A percentile compares a stretch with the other conserved stretches of the same genome.
These are phyloP conservation scores for Lasioglossum marginatum DNA, from an alignment of 2,888 invertebrate species.

Conservation along the genomic window DNA sequence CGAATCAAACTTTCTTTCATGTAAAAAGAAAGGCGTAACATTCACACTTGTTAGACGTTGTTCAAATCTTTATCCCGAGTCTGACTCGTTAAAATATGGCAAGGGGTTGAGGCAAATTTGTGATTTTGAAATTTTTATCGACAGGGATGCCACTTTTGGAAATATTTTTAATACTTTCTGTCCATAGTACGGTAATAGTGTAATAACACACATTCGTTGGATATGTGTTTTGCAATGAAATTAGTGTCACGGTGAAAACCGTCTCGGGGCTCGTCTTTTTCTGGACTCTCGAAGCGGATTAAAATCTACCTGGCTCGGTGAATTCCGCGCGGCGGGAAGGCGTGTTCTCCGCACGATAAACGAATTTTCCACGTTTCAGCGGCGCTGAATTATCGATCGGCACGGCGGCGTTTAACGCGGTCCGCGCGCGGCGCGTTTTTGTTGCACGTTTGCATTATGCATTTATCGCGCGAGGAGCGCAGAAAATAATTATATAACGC, in stretches of 20 bases:
- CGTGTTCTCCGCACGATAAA: conserved; percentile 28
- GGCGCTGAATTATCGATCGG: conserved; percentile 42
- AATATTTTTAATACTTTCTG: too few relatives aligned
- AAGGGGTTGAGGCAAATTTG: too few relatives aligned
- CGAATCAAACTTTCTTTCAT: too few relatives aligned
- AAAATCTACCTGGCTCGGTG: neutral
- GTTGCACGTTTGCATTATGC: conserved; percentile 38
- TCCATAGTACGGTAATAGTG: too few relatives aligned
- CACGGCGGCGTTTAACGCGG: conserved; percentile 24
- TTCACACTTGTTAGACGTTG: too few relatives aligned
- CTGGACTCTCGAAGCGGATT: neutral
- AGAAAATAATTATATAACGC: conserved; percentile 47
- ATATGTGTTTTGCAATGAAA: neutral
- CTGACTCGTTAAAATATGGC: too few relatives aligned
- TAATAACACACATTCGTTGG: neutral
- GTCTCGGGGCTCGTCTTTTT: neutral
- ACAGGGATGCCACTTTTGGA: too few relatives aligned
- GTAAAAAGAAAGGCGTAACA: conserved; percentile 13
- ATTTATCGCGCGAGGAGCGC: conserved; percentile 27
- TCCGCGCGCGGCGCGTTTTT: conserved; percentile 14
- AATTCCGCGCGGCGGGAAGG: neutral
- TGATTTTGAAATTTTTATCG: too few relatives aligned
- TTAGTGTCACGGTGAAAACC: neutral
- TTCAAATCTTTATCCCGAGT: too few relatives aligned
- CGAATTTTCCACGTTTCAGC: conserved; percentile 30